Evolutionary conservation across 2,888 invertebrate species (phyloP), one percentile per base, ranked within the genome.

Genomic region (Deladenus siricidicola): DNA sequence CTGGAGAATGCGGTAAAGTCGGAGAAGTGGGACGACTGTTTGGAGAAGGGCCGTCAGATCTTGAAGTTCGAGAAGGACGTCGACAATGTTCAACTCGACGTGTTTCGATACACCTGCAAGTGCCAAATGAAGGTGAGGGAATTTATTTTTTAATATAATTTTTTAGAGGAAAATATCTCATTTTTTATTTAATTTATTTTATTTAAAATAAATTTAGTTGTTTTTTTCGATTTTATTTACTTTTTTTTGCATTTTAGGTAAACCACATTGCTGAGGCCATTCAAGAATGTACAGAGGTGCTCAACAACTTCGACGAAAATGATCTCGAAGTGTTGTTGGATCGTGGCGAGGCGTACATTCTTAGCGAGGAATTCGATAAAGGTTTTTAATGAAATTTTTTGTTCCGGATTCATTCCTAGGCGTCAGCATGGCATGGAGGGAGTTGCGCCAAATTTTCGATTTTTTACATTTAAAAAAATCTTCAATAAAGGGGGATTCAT

Each of bases 291-390:
- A 85, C 86, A 51, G 85, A 85, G 52, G 90, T 93, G 26, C 81
- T 96, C 58, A 85, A 86, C 63, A 83, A 89, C 63, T 85, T 74
- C 45, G 85, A 86, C 63, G 85, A 86, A 64, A 83, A 89, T 63
- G 85, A 80, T 58, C 85, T 88, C 19, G 85, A 86, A 61, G 83
- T 89, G 58, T 85, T 89, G 68, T 92, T 92, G 81, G 90, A 93
- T 81, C 85, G 88, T 68, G 98, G 88, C 0, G 96, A 99, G 75
- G 90, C 92, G 6, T 87, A 91, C 80, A 81, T 94, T 39, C 85
- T 86, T 3, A 86, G 88, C 19, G 94, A 96, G 80, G 85, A 90
- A 85, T 94, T 85, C 80, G 90, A 93, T 73, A 90, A 92, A 82
- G 89, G 83, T 82, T 14, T 56, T 45, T 45, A 3, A 45, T n/a